Percentiles rank a stretch among this genome's conserved stretches.
Conservation (phyloP, 2,888 invertebrate genomes). For the Molanna angustata region DNA sequence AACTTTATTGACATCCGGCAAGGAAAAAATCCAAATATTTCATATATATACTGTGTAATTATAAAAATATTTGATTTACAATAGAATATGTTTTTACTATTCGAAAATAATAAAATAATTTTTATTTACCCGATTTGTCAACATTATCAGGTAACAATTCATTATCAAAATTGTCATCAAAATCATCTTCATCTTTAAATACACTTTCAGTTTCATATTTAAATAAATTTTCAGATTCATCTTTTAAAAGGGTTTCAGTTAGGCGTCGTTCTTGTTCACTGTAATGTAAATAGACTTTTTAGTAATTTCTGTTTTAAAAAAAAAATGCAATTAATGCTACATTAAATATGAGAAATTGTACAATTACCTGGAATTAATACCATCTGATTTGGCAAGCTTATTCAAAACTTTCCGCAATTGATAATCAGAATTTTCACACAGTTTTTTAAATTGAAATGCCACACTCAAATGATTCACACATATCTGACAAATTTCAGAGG, state of each 20-base stretch:
- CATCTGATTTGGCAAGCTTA: conserved; percentile 7
- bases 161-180: conserved; percentile 25
- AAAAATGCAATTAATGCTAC: background rate
- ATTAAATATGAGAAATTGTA: background rate
- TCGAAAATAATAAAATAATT: background rate
- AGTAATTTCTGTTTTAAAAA: too few relatives aligned
- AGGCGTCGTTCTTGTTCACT: too few relatives aligned
- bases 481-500: conserved; percentile 38
- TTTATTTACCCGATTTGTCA: conserved; percentile 9
- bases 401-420: conserved; percentile 36
- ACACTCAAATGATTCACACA: conserved; percentile 39
- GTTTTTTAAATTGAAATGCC: conserved; percentile 39
- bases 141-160: conserved; percentile 14
- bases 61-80: too few relatives aligned
- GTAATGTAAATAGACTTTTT: too few relatives aligned
- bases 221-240: too few relatives aligned
- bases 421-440: conserved; percentile 38
- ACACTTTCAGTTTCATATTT: too few relatives aligned
- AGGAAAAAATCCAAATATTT: too few relatives aligned
- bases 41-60: too few relatives aligned
- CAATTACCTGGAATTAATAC: conserved; percentile 8
- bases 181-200: conserved; percentile 21
- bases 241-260: too few relatives aligned
- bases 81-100: too few relatives aligned
- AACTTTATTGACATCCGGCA: too few relatives aligned